Evolutionary conservation across 2,113 vertebrate genomes (phyloP).

Genomic region (Perca flavescens): DNA sequence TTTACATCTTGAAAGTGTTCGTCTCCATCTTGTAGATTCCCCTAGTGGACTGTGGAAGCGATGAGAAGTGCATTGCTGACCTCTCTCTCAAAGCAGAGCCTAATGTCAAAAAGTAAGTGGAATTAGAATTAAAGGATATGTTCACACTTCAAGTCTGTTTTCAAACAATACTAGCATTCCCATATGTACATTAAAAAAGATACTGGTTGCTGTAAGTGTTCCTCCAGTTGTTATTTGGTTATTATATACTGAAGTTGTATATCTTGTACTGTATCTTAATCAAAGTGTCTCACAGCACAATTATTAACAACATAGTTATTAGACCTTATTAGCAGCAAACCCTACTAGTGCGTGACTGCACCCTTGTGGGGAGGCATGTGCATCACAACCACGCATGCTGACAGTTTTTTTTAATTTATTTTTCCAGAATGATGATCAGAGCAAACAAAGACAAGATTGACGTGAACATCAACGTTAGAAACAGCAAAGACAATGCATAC

Average conservation of each 20-base stretch:
- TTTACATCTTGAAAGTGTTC: background rate
- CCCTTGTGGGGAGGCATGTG: slow-evolving; percentile 49
- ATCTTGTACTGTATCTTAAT: background rate
- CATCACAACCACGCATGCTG: slow-evolving; percentile 25
- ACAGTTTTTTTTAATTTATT: background rate
- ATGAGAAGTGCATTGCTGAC: slow-evolving; percentile 91
- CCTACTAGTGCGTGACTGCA: slow-evolving; percentile 36
- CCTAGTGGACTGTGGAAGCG: slow-evolving; percentile 93
- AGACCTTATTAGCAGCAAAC: too few relatives aligned
- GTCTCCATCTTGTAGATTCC: slow-evolving; percentile 86
- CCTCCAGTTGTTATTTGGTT: background rate
- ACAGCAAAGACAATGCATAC: slow-evolving; percentile 94
- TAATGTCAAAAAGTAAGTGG: slow-evolving; percentile 79
- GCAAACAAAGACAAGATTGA: slow-evolving; percentile 88
- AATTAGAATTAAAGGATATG: background rate
- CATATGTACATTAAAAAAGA: background rate
- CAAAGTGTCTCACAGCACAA: background rate
- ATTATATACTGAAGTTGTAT: background rate
- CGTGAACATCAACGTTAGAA: slow-evolving; percentile 86
- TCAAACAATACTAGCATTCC: too few relatives aligned
- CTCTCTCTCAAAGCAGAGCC: slow-evolving; percentile 86
- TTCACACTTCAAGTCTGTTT: background rate
- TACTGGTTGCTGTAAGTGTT: background rate
- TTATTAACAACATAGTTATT: background rate
- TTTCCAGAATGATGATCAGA: slow-evolving; percentile 85